Conservation (phyloP, 2,113 vertebrate genomes). For the Trogon surrucura region DNA sequence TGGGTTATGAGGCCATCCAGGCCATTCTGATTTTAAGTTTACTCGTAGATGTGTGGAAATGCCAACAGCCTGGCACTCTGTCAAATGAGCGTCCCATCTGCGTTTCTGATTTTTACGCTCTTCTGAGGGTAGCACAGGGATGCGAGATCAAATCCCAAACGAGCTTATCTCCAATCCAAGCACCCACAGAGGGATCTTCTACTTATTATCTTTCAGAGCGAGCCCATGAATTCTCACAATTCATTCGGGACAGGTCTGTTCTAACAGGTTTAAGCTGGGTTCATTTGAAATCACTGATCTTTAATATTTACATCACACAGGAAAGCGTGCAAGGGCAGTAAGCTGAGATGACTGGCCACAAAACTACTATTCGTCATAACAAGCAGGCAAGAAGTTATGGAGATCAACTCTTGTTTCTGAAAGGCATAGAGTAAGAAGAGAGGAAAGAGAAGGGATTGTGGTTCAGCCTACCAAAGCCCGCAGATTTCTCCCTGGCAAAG, state of each 20-base stretch:
- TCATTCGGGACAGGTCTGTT: slow-evolving; percentile 22
- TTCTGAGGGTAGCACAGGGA: background rate
- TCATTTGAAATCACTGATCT: slow-evolving; percentile 24
- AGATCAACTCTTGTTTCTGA: background rate
- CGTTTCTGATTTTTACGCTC: background rate
- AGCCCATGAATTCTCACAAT: slow-evolving; percentile 41
- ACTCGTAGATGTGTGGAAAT: background rate
- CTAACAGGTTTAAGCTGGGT: slow-evolving; percentile 12
- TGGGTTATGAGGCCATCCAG: background rate
- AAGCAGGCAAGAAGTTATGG: background rate
- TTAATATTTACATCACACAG: slow-evolving; percentile 47
- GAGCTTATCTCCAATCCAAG: background rate
- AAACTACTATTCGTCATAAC: background rate
- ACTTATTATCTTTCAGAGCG: background rate
- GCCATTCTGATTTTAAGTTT: background rate
- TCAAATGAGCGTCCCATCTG: background rate
- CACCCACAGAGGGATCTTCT: slow-evolving; percentile 12
- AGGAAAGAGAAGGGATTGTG: background rate
- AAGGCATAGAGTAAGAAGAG: background rate
- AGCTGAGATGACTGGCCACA: slow-evolving; percentile 14
- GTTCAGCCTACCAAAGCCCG: background rate
- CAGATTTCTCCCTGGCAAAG: background rate
- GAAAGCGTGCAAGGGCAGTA: background rate
- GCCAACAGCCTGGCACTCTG: background rate
- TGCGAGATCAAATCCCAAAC: background rate